phyloP scores from a whole-genome alignment of 2,113 vertebrate species.

The Chaetodon trifascialis region DNA sequence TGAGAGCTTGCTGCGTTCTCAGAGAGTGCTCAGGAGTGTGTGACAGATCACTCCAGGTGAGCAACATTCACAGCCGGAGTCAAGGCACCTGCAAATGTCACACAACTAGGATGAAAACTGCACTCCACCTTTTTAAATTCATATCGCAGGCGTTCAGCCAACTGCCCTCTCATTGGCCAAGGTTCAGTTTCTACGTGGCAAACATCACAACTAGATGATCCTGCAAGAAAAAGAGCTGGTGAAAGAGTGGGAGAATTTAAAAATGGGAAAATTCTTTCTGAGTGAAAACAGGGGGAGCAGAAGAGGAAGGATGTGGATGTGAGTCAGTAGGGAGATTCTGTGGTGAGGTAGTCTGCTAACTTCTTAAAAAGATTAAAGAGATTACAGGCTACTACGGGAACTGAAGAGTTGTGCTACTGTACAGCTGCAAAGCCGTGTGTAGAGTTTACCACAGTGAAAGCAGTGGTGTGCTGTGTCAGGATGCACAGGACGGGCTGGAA shows the following conservation, averaged over 20 bases:
- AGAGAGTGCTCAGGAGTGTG: constrained; percentile 20
- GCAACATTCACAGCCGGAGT: constrained; percentile 21
- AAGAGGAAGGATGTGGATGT: constrained; percentile 27
- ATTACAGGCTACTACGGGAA: constrained; percentile 37
- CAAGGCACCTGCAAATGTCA: constrained; percentile 9
- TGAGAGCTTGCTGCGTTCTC: constrained; percentile 29
- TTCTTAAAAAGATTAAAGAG: constrained; percentile 56
- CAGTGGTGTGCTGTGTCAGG: neutral
- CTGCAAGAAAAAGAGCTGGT: neutral
- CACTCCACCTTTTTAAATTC: neutral
- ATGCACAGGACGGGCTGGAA: constrained; percentile 35
- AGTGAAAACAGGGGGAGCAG: neutral
- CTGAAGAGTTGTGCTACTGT: constrained; percentile 32
- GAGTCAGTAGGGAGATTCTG: constrained; percentile 2
- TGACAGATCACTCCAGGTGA: constrained; percentile 53
- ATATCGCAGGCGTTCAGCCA: neutral
- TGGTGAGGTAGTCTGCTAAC: constrained; percentile 7
- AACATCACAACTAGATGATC: neutral
- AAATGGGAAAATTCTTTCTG: neutral
- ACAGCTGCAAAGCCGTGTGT: neutral
- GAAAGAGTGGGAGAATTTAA: neutral
- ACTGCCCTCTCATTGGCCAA: neutral
- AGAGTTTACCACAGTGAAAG: neutral
- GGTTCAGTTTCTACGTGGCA: neutral
- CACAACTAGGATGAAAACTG: neutral